These are phyloP conservation scores for Hypselothyrea guttata DNA, from an alignment of 2,888 invertebrate genomes.

Conservation along the genomic window DNA sequence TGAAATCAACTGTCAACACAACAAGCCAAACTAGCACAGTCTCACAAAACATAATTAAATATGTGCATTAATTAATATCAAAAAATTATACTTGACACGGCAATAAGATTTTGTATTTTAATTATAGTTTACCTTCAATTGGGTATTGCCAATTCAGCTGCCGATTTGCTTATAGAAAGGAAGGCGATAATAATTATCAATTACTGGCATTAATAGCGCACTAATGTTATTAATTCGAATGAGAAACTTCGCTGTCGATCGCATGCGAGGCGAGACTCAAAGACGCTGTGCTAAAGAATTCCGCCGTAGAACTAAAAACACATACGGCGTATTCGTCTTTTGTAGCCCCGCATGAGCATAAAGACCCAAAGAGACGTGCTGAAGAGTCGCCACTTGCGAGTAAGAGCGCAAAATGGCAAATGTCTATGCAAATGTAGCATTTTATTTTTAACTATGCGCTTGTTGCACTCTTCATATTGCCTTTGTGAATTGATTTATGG, in stretches of 20 bases:
- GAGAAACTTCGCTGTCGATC: conserved; percentile 42
- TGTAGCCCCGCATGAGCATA: conserved; percentile 53
- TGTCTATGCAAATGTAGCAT: conserved; percentile 38
- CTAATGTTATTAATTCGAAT: conserved; percentile 1
- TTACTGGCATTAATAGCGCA: conserved; percentile 57
- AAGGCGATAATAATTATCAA: conserved; percentile 42
- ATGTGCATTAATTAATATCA: conserved; percentile 13
- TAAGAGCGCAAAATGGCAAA: conserved; percentile 32
- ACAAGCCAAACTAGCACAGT: neutral
- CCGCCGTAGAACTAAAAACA: conserved; percentile 62
- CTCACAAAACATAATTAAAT: conserved; percentile 1
- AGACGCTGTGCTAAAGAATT: conserved; percentile 54
- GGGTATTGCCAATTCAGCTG: conserved; percentile 41
- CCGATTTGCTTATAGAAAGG: conserved; percentile 33
- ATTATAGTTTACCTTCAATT: conserved; percentile 35
- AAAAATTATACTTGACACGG: neutral
- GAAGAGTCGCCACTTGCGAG: conserved; percentile 26
- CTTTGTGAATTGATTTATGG: conserved; percentile 62
- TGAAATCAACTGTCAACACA: conserved; percentile 4
- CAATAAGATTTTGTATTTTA: too few species aligned
- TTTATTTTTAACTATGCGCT: conserved; percentile 64
- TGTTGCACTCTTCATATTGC: conserved; percentile 38
- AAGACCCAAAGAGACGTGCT: conserved; percentile 26
- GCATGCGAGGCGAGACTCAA: conserved; percentile 37
- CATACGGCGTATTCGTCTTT: conserved; percentile 47